Percentiles rank a stretch among this genome's conserved stretches.
phyloP scores from a whole-genome alignment of 1,140 invertebrate genomes.

The Probaryconus sp. region DNA sequence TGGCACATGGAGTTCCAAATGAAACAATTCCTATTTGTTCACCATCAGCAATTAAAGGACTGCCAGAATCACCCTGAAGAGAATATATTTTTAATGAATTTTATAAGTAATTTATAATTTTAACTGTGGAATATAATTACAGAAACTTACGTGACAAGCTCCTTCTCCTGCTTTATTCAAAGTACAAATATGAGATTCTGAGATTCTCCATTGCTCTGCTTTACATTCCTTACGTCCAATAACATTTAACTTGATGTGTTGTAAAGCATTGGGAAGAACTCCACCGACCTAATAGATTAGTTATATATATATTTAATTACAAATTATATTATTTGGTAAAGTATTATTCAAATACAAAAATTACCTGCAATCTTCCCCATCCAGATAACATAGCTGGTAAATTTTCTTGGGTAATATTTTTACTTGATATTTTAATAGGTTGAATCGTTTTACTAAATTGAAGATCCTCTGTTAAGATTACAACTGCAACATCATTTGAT shows the following conservation, averaged over 20 bases:
- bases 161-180: slow-evolving; percentile 80
- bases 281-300: slow-evolving; percentile 47
- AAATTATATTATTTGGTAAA: slow-evolving; percentile 3
- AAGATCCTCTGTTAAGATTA: slow-evolving; percentile 70
- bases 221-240: slow-evolving; percentile 44
- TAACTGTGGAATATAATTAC: no score
- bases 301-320: background rate
- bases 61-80: slow-evolving; percentile 80
- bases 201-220: slow-evolving; percentile 30
- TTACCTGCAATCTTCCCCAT: slow-evolving; percentile 76
- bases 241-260: slow-evolving; percentile 62
- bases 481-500: slow-evolving; percentile 78
- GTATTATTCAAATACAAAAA: background rate
- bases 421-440: slow-evolving; percentile 51
- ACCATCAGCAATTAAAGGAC: slow-evolving; percentile 76
- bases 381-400: slow-evolving; percentile 70
- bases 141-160: slow-evolving; percentile 80
- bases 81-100: slow-evolving; percentile 10
- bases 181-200: slow-evolving; percentile 80
- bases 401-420: slow-evolving; percentile 31
- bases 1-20: slow-evolving; percentile 82
- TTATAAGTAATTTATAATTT: no score
- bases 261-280: slow-evolving; percentile 58
- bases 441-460: slow-evolving; percentile 67
- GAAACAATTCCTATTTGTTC: slow-evolving; percentile 82